Evolutionary conservation across 2,797 vertebrate species (phyloP).

Genomic region (Helicolenus hilgendorfi): DNA sequence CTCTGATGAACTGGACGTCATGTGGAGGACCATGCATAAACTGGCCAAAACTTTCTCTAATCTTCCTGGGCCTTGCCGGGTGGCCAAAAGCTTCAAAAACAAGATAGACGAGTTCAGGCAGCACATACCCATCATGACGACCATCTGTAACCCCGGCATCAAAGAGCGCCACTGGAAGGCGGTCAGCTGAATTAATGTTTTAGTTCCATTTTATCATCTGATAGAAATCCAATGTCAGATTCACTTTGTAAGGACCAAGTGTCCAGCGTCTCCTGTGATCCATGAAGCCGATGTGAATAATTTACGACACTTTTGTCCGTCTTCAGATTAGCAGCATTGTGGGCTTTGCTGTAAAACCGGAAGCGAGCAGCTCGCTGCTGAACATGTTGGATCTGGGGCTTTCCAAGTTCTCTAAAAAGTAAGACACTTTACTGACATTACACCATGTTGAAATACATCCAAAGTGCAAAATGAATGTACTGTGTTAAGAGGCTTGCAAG

Average conservation of each 20-base stretch:
- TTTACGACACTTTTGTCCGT: conserved; percentile 37
- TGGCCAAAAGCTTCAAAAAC: conserved; percentile 90
- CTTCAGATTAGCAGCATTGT: conserved; percentile 93
- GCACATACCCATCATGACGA: conserved; percentile 91
- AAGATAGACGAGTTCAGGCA: conserved; percentile 94
- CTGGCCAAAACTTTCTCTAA: conserved; percentile 90
- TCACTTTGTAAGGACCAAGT: conserved; percentile 19
- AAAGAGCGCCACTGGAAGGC: conserved; percentile 94
- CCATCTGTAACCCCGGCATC: conserved; percentile 94
- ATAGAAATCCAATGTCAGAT: conserved; percentile 13
- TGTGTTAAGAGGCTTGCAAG: background rate
- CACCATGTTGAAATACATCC: background rate
- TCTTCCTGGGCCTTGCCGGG: conserved; percentile 85
- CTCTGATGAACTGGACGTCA: conserved; percentile 90
- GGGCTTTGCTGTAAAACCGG: conserved; percentile 90
- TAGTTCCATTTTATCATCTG: conserved; percentile 5
- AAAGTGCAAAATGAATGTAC: background rate
- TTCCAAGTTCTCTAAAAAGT: conserved; percentile 91
- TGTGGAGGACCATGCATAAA: conserved; percentile 94
- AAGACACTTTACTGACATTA: conserved; percentile 67
- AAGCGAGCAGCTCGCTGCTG: conserved; percentile 88
- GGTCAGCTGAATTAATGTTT: conserved; percentile 76
- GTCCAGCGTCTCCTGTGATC: conserved; percentile 14
- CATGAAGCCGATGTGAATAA: conserved; percentile 43
- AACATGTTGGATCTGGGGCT: conserved; percentile 93